Base-by-base conservation (phyloP, 2,113 vertebrate species). In the Corynorhinus townsendii region DNA sequence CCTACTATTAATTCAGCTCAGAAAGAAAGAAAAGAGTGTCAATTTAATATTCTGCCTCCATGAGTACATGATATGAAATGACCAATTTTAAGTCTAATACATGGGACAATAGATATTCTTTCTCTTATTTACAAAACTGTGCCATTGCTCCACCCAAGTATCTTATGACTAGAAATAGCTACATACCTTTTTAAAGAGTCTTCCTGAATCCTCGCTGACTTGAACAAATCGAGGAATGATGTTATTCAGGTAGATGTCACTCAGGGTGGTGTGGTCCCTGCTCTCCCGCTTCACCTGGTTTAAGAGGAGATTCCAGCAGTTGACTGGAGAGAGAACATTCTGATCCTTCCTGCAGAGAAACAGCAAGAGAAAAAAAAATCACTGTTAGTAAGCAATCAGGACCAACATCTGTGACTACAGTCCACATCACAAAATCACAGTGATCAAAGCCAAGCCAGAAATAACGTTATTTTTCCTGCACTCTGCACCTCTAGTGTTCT, bases 201-300 rank as follows among this genome's bases (percentile, higher is more conserved):
- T 99, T 40, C 99, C 99, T 4, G 99, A 99, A 93, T 99, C 99
- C 97, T 99, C 99, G 73, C 99, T 99, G 98, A 99, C 99, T 98
- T 99, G 99, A 11, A 99, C 99, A 1, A 99, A 99, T 93, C 99
- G 99, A 0, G 99, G 99, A 96, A 99, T 99, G 98, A 99, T 99
- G 98, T 99, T 99, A 98, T 99, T 99, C 98, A 99, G 98, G 99
- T 99, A 99, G 98, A 99, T 99, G 97, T 99, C 99, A 45, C 99
- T 99, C 90, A 99, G 98, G 1, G 99, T 99, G 96, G 99, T 99
- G 12, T 99, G 99, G 96, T 99, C 99, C 52, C 99, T 98, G 98
- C 99, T 99, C 98, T 99, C 99, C 94, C 99, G 98, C 98, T 99
- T 99, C 98, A 99, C 99, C 95, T 99, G 99, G 26, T 99, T 99